A percentile compares a stretch with the other conserved stretches of the same genome.
These are phyloP conservation scores for Zootermopsis nevadensis DNA, from an alignment of 2,888 invertebrate species.

Conservation along the genomic window DNA sequence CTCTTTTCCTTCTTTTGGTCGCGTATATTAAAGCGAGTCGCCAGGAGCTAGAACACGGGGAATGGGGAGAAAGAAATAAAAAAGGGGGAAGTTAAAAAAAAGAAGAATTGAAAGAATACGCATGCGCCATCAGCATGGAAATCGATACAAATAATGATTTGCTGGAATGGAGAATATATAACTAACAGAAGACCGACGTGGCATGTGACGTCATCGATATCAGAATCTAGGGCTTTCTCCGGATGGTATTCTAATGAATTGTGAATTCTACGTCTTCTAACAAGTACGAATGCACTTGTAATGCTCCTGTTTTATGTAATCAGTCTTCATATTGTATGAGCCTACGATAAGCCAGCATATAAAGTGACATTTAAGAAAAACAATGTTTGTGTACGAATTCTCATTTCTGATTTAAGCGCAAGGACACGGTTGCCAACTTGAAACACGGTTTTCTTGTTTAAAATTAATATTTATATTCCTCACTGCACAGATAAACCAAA, in stretches of 20 bases:
- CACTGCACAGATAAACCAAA: no score
- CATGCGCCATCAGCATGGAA: slow-evolving; percentile 51
- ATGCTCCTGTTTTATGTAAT: no score
- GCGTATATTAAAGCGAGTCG: slow-evolving; percentile 14
- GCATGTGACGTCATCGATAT: slow-evolving; percentile 36
- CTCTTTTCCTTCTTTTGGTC: not conserved
- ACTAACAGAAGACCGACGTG: slow-evolving; percentile 37
- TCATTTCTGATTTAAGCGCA: no score
- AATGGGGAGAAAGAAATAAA: slow-evolving; percentile 38
- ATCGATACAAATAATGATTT: slow-evolving; percentile 53
- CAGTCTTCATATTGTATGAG: no score
- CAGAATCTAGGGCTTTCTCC: slow-evolving; percentile 1
- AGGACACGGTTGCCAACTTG: no score
- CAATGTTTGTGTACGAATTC: no score
- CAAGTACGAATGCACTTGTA: not conserved
- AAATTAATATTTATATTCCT: no score
- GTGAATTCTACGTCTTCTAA: not conserved
- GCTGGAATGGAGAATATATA: slow-evolving; percentile 51
- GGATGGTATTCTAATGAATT: not conserved
- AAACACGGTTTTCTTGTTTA: no score
- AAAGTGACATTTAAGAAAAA: no score
- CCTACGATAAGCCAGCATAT: no score
- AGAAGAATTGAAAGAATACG: slow-evolving; percentile 48
- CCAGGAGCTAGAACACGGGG: slow-evolving; percentile 39
- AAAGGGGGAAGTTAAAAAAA: slow-evolving; percentile 23